Evolutionary conservation across 2,113 vertebrate genomes (phyloP).

Genomic region (Dermatemys mawii): DNA sequence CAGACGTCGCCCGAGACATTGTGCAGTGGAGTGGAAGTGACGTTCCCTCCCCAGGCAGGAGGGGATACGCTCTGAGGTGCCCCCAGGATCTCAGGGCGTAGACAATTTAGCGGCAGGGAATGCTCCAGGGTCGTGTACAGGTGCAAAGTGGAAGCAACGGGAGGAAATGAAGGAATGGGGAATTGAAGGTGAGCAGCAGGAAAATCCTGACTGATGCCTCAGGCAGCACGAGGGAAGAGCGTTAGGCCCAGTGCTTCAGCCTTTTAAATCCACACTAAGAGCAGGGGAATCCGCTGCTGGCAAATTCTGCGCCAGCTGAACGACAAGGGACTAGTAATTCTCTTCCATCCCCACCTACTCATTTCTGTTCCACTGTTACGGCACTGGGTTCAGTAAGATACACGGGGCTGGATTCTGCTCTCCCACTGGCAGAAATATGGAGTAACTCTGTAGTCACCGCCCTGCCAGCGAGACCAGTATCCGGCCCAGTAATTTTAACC

Average conservation of each 20-base stretch:
- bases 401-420: background rate
- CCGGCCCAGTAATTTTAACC: background rate
- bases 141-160: background rate
- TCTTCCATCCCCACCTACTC: background rate
- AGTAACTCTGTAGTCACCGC: background rate
- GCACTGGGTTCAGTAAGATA: background rate
- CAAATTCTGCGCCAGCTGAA: background rate
- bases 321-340: background rate
- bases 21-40: background rate
- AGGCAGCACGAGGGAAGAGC: background rate
- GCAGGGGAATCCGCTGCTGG: background rate
- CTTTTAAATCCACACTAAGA: background rate
- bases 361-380: background rate
- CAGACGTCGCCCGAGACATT: background rate
- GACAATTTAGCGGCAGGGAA: background rate
- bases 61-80: background rate
- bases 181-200: background rate
- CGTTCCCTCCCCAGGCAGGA: background rate
- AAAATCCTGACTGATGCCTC: background rate
- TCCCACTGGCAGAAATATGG: background rate
- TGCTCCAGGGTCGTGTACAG: background rate
- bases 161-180: background rate
- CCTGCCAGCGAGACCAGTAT: background rate
- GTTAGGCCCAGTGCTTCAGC: background rate
- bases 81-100: background rate